These are phyloP conservation scores for Torymus texanus DNA, from an alignment of 2,888 invertebrate species.

Conservation along the genomic window DNA sequence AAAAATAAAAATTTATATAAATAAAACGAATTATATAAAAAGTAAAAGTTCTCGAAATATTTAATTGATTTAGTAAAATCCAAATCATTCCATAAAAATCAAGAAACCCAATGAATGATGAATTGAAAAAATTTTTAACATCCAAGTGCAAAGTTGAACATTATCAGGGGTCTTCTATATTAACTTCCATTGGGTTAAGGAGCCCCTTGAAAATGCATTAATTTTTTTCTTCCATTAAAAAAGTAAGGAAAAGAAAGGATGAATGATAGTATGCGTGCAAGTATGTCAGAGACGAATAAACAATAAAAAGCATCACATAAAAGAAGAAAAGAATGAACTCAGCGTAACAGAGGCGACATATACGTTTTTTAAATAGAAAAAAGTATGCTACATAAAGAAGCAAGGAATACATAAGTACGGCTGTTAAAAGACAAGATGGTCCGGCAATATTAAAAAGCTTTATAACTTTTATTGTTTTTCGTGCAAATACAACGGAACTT, in stretches of 20 bases:
- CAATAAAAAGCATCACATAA: constrained; percentile 58
- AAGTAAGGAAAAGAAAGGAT: constrained; percentile 47
- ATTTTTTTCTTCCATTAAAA: constrained; percentile 58
- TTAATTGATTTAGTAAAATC: constrained; percentile 49
- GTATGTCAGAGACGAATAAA: constrained; percentile 42
- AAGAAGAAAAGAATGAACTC: constrained; percentile 50
- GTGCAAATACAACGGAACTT: constrained; percentile 31
- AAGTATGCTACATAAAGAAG: constrained; percentile 62
- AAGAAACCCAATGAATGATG: constrained; percentile 30
- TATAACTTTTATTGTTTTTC: constrained; percentile 22
- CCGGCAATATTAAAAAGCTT: constrained; percentile 48
- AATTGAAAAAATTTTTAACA: constrained; percentile 33
- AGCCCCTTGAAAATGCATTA: constrained; percentile 51
- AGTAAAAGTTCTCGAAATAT: constrained; percentile 47
- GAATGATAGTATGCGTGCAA: constrained; percentile 33
- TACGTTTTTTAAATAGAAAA: constrained; percentile 64
- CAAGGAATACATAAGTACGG: constrained; percentile 62
- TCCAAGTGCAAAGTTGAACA: constrained; percentile 51
- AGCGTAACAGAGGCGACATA: constrained; percentile 62
- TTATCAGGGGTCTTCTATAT: constrained; percentile 25
- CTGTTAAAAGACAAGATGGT: constrained; percentile 63
- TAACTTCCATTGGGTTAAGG: constrained; percentile 31
- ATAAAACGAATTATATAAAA: constrained; percentile 51
- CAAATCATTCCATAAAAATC: constrained; percentile 53
- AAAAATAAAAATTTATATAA: constrained; percentile 52